Percentiles rank a stretch among this genome's conserved stretches.
Evolutionary conservation across 2,797 vertebrate species (phyloP).

Genomic region (Channallabes apus): DNA sequence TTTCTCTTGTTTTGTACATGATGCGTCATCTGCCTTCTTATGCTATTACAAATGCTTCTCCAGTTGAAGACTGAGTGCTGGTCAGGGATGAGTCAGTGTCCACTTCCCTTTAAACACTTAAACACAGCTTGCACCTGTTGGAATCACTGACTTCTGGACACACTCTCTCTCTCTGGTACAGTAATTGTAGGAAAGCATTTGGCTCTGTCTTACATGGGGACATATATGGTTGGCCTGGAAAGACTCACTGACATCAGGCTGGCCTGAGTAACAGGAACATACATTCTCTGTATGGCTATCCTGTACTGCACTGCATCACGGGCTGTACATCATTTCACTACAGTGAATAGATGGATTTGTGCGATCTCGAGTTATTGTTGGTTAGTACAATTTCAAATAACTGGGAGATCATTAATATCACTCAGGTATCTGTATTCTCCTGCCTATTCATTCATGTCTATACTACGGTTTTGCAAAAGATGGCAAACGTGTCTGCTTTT

Average conservation of each 20-base stretch:
- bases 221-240: conserved; percentile 34
- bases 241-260: conserved; percentile 40
- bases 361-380: neutral
- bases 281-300: conserved; percentile 31
- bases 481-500: neutral
- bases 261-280: conserved; percentile 15
- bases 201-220: neutral
- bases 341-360: neutral
- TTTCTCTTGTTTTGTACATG: neutral
- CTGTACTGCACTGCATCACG: neutral
- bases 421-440: neutral
- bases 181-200: conserved; percentile 31
- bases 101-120: conserved; percentile 29
- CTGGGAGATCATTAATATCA: neutral
- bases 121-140: conserved; percentile 31
- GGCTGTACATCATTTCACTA: conserved; percentile 8
- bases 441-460: neutral
- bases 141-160: conserved; percentile 24
- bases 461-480: neutral
- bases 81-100: conserved; percentile 43
- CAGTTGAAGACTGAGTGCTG: conserved; percentile 21
- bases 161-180: conserved; percentile 20
- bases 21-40: conserved; percentile 1
- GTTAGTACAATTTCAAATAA: neutral
- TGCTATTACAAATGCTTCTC: neutral